Conservation (phyloP, 2,113 vertebrate species). For the Vombatus ursinus region DNA sequence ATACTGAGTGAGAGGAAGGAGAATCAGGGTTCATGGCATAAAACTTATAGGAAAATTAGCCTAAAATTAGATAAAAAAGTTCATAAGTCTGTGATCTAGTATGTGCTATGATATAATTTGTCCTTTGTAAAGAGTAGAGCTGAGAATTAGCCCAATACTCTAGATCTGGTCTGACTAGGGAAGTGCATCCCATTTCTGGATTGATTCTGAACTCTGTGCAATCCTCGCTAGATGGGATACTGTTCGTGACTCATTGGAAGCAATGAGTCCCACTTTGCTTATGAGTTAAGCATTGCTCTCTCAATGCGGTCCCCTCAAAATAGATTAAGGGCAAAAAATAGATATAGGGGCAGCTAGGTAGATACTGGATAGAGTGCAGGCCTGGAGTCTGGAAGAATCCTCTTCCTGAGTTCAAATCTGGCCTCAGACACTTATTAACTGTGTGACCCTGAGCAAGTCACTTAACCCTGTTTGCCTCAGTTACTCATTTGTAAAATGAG, state of each 20-base stretch:
- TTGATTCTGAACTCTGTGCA: not conserved
- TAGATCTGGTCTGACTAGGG: not conserved
- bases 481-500: not conserved
- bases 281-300: not conserved
- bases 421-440: too few relatives aligned
- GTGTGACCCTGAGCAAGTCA: too few relatives aligned
- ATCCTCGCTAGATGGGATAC: not conserved
- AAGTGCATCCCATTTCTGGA: not conserved
- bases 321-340: not conserved
- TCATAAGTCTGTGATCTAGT: not conserved
- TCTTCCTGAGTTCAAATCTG: not conserved
- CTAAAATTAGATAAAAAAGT: not conserved
- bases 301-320: not conserved
- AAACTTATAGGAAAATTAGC: not conserved
- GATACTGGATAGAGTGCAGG: not conserved
- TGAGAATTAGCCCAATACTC: not conserved
- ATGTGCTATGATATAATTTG: not conserved
- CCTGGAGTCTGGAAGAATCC: not conserved
- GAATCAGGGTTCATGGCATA: rapidly evolving
- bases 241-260: not conserved
- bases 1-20: not conserved
- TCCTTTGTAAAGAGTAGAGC: not conserved
- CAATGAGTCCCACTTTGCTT: too few relatives aligned
- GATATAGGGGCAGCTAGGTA: too few relatives aligned
- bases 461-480: not conserved